Evolutionary conservation across 2,797 vertebrate genomes (phyloP).

Genomic region (Takifugu ocellatus): DNA sequence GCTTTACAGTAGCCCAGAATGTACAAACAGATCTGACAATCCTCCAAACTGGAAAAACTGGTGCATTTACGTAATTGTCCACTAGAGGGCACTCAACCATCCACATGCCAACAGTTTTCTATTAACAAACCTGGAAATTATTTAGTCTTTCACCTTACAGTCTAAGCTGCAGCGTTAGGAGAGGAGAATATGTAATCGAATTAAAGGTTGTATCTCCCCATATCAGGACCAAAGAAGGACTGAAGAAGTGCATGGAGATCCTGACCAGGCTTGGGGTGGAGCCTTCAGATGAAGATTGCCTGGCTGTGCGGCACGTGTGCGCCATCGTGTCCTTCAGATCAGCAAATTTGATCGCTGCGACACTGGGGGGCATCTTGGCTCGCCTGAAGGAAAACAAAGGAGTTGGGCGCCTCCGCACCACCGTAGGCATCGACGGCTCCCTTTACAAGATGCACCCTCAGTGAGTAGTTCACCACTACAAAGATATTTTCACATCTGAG

Average conservation of each 20-base stretch:
- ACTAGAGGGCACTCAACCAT: no score
- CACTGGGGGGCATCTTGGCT: slow-evolving; percentile 85
- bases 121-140: no score
- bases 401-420: slow-evolving; percentile 85
- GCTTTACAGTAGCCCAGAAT: no score
- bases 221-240: slow-evolving; percentile 90
- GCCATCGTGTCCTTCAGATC: slow-evolving; percentile 95
- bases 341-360: slow-evolving; percentile 88
- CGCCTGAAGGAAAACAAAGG: slow-evolving; percentile 92
- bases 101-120: no score
- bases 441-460: slow-evolving; percentile 99
- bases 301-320: slow-evolving; percentile 94
- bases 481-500: neutral
- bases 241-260: slow-evolving; percentile 93
- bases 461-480: slow-evolving; percentile 73
- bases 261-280: slow-evolving; percentile 90
- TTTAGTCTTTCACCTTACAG: no score
- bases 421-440: slow-evolving; percentile 94
- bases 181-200: no score
- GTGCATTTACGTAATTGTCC: no score
- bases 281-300: slow-evolving; percentile 90
- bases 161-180: no score
- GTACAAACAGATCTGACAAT: no score
- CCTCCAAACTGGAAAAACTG: no score
- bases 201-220: neutral